These are phyloP conservation scores for Irena cyanogastra DNA, from an alignment of 2,113 vertebrate genomes.

Conservation along the genomic window DNA sequence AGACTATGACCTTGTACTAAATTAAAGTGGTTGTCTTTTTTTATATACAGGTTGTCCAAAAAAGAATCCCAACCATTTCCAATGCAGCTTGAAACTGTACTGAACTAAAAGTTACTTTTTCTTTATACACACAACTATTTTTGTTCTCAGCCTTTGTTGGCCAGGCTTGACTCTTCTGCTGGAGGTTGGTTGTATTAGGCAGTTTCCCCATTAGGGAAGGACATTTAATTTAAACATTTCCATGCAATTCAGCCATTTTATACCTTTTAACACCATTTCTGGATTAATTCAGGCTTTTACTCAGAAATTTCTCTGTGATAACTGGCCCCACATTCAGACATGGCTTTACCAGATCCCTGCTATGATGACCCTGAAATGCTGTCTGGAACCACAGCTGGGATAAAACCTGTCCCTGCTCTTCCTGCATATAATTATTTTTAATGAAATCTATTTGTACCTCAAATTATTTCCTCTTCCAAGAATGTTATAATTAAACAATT, in stretches of 20 bases:
- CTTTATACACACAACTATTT: background rate
- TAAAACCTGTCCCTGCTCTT: background rate
- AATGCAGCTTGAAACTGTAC: background rate
- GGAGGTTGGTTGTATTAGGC: background rate
- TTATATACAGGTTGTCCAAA: background rate
- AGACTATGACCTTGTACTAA: background rate
- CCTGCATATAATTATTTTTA: slow-evolving; percentile 9
- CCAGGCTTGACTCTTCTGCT: background rate
- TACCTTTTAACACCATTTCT: background rate
- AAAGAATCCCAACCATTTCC: background rate
- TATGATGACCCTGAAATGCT: background rate
- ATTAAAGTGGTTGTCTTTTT: background rate
- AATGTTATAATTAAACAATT: background rate
- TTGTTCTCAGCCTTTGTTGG: background rate
- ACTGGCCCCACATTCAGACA: background rate
- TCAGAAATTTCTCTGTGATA: background rate
- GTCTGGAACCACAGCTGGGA: background rate
- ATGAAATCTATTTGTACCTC: slow-evolving; percentile 5
- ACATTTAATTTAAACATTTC: background rate
- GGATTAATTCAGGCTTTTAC: background rate
- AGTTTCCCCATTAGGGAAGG: background rate
- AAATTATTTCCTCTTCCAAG: background rate
- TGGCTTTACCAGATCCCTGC: background rate
- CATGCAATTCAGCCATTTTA: background rate
- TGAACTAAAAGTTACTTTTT: background rate